Evolutionary conservation across 2,888 invertebrate genomes (phyloP), one percentile per base, ranked within the genome.

Genomic region (Leptopterna dolabrata): DNA sequence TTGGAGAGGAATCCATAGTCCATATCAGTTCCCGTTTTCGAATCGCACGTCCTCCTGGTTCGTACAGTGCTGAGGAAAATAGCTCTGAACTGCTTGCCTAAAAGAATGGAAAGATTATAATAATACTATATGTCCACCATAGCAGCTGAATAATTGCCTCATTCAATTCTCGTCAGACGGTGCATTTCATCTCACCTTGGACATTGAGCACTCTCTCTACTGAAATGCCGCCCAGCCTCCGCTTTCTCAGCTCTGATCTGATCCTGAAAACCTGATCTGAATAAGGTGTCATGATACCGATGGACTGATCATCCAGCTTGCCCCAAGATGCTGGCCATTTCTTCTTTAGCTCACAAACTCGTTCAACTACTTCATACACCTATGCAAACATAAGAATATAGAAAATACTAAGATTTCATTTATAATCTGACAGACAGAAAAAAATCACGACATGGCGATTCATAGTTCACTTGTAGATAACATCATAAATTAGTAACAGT

Each of bases 241-340:
- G 93, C 91, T 96, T 96, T 36, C 96, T 93, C 86, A 97, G 92
- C 90, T 96, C 96, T 41, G 94, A 94, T 87, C 97, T 93, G 89
- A 97, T 96, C 89, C 95, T 93, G 90, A 94, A 94, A 19, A 93
- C 94, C 93, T 97, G 97, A 92, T 97, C 97, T 0, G 95, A 94
- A 91, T 97, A 97, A 0, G 96, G 96, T 0, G 96, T 95, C 92
- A 97, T 94, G n/a, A 97, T 95, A 0, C 97, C 96, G 88, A 97
- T 96, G 88, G 95, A 95, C 88, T 94, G 95, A 90, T 96, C 96
- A 89, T 94, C 94, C 81, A 95, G 93, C 89, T 95, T 94, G 80
- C 96, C 97, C 95, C 95, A 95, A 1, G 94, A 93, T 0, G 93
- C 92, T 0, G 96, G 96, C 97, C 97, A 97, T 71, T 93, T 94